phyloP scores from a whole-genome alignment of 2,113 vertebrate genomes.

The Puma concolor region DNA sequence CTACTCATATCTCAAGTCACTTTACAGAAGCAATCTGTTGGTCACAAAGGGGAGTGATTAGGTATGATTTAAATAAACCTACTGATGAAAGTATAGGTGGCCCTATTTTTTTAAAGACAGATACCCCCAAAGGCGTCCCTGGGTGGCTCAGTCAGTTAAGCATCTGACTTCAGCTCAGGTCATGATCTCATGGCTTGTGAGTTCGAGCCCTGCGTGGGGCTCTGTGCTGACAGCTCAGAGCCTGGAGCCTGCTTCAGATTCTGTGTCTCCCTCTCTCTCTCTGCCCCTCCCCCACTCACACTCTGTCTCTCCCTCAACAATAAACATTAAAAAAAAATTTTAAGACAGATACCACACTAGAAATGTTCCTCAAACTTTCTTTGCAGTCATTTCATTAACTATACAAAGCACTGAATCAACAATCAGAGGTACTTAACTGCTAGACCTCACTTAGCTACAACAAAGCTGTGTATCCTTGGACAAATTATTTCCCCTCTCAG shows the following conservation, averaged over 20 bases:
- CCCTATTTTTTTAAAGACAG: not conserved
- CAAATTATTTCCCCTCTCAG: not conserved
- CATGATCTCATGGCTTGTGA: too few species aligned
- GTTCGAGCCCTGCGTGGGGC: too few species aligned
- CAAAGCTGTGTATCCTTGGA: not conserved
- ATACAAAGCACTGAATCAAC: not conserved
- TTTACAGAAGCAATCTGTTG: not conserved
- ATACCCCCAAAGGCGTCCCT: not conserved
- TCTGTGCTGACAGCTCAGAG: too few species aligned
- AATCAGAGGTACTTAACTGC: not conserved
- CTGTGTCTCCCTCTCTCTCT: too few species aligned
- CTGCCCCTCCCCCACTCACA: too few species aligned
- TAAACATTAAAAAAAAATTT: not conserved
- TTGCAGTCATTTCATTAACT: not conserved
- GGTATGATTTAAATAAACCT: not conserved
- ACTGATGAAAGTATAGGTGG: not conserved
- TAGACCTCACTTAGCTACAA: not conserved
- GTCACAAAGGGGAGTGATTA: not conserved
- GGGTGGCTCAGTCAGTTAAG: too few species aligned
- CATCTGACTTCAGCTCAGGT: too few species aligned
- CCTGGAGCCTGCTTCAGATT: too few species aligned
- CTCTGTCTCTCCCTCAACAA: too few species aligned
- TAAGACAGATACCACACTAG: not conserved
- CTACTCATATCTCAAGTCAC: not conserved
- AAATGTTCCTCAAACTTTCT: not conserved